These are phyloP conservation scores for Pterobdella sp. DNA, from an alignment of 2,888 invertebrate genomes.

Conservation along the genomic window DNA sequence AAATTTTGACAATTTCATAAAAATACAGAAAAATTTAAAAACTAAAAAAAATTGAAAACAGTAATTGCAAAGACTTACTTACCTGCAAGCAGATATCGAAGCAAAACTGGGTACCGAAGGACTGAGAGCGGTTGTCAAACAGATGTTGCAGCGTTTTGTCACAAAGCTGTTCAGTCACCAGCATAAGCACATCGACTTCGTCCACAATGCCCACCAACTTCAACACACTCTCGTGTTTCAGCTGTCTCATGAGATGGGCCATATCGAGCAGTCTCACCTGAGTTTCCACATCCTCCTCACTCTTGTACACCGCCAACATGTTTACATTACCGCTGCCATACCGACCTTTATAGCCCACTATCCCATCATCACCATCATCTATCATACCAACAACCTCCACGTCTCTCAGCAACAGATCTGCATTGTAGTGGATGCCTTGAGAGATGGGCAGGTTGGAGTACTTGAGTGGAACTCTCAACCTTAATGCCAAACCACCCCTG, in stretches of 20 bases:
- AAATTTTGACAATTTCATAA: too few species aligned
- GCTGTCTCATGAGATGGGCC: conserved; percentile 33
- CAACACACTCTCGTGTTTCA: conserved; percentile 37
- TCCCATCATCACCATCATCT: too few species aligned
- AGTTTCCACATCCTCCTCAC: conserved; percentile 35
- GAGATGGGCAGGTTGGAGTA: conserved; percentile 35
- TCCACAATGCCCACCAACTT: conserved; percentile 37
- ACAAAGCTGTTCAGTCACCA: conserved; percentile 35
- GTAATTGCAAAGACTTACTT: not conserved
- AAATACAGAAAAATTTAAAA: not conserved
- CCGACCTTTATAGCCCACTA: too few species aligned
- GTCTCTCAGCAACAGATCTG: conserved; percentile 34
- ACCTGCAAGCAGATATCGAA: conserved; percentile 14
- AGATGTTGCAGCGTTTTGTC: conserved; percentile 36
- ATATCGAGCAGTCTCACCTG: conserved; percentile 38
- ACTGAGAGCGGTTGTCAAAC: conserved; percentile 12
- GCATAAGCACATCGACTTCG: conserved; percentile 33
- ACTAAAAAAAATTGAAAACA: not conserved
- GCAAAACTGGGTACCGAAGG: not conserved
- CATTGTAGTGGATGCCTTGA: conserved; percentile 37
- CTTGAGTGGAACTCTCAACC: conserved; percentile 36
- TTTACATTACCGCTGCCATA: too few species aligned
- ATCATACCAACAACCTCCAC: too few species aligned
- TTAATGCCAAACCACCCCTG: conserved; percentile 36
- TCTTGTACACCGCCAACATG: too few species aligned